Percentiles rank a stretch among this genome's conserved stretches.
These are phyloP conservation scores for Percina caprodes DNA, from an alignment of 2,113 vertebrate genomes.

Conservation along the genomic window DNA sequence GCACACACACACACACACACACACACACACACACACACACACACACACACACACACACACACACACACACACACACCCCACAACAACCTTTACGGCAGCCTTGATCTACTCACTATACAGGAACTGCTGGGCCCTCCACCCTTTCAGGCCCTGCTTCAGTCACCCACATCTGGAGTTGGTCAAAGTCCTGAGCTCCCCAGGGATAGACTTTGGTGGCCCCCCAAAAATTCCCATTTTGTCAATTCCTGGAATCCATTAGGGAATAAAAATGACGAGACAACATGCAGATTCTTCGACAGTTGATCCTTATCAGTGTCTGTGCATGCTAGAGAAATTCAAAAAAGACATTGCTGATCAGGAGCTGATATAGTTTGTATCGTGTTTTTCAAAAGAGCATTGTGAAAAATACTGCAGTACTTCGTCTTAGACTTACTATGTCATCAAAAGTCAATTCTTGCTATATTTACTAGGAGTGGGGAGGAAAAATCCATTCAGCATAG, in stretches of 20 bases:
- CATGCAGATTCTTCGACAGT: not conserved
- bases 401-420: not conserved
- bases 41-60: constrained; percentile 15
- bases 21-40: constrained; percentile 28
- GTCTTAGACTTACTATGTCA: not conserved
- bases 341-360: not conserved
- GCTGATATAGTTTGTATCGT: not conserved
- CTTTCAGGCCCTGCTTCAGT: constrained; percentile 59
- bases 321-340: not conserved
- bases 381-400: not conserved
- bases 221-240: constrained; percentile 51
- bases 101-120: constrained; percentile 65
- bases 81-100: constrained; percentile 60
- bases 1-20: constrained; percentile 17
- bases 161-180: constrained; percentile 71
- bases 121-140: constrained; percentile 46
- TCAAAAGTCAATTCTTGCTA: too few relatives aligned
- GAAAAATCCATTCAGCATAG: too few relatives aligned
- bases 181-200: constrained; percentile 46
- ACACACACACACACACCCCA: constrained; percentile 25
- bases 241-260: constrained; percentile 51
- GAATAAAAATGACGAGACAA: constrained; percentile 55
- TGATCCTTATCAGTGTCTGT: not conserved
- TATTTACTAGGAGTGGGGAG: too few relatives aligned
- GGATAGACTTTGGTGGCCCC: constrained; percentile 52